Evolutionary conservation across 2,888 invertebrate species (phyloP), one percentile per base, ranked within the genome.

Genomic region (Maniola hyperantus): DNA sequence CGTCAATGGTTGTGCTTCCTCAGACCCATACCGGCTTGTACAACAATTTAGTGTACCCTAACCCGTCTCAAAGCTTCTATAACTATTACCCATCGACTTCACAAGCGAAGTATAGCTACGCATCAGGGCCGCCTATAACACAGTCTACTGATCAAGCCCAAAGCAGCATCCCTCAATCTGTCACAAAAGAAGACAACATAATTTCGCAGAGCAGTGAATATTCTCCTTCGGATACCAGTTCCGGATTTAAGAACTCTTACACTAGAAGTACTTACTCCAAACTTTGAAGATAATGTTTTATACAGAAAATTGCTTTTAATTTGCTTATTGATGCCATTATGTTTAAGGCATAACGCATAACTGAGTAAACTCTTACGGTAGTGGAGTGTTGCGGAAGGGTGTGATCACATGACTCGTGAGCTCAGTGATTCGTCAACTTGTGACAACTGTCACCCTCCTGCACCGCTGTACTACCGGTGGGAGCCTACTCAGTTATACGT

Each of bases 181-280:
- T 80, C n/a, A 72, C 83, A 0, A 92, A 92, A 67, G 89, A 89
- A 20, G 91, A 92, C 13, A 87, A 84, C 68, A 79, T 85, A 11
- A 77, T 72, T 26, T 70, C 76, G 0, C 86, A 84, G 15, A 83
- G 74, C 50, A 79, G 76, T 66, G 92, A 92, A 42, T 91, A 88
- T 51, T 76, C 80, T 0, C 79, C 87, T 1, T 79, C 87, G 6
- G 89, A 91, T 53, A 75, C 84, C 5, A 85, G 76, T 63, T 73
- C 81, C 1, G 84, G 76, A 59, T 91, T 89, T 67, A 91, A 91
- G 68, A 87, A 73, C 62, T 71, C 82, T 0, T 91, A 89, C 65
- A 76, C 82, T 11, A 74, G 85, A 59, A 82, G 76, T 34, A 67
- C 85, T 34, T 73, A 70, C 53, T 59, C 70, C 7, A 73, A 74